A percentile compares a stretch with the other conserved stretches of the same genome.
phyloP scores from a whole-genome alignment of 1,140 invertebrate genomes.

The Gryllus bimaculatus region DNA sequence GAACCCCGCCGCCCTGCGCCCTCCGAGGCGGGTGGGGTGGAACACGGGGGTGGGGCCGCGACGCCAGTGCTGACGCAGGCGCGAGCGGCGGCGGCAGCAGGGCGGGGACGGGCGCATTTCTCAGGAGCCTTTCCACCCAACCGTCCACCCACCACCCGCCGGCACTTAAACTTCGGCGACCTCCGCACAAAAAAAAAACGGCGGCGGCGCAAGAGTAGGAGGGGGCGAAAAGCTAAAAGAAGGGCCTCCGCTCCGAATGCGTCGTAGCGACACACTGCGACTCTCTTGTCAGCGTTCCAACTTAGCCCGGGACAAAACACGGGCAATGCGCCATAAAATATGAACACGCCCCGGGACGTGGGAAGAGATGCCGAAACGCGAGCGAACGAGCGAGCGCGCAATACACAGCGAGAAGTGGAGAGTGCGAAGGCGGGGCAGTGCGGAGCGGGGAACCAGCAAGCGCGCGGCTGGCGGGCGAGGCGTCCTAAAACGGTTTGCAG shows the following conservation, averaged over 20 bases:
- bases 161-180: background rate
- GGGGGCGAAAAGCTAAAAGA: background rate
- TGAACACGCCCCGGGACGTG: background rate
- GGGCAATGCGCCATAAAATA: conserved; percentile 3
- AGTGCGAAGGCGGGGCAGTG: too few species aligned
- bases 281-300: background rate
- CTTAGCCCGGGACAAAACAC: background rate
- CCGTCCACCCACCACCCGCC: background rate
- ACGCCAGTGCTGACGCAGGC: background rate
- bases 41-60: background rate
- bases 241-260: background rate
- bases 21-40: too few species aligned
- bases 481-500: background rate
- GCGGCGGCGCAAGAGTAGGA: background rate
- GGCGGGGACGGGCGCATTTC: background rate
- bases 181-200: background rate
- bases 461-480: background rate
- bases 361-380: background rate
- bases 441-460: too few species aligned
- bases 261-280: background rate
- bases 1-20: too few species aligned
- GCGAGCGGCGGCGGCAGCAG: background rate
- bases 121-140: background rate
- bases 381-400: background rate
- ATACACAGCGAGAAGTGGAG: too few species aligned